Conservation (phyloP, 2,113 vertebrate genomes). For the Oceanodroma tethys region DNA sequence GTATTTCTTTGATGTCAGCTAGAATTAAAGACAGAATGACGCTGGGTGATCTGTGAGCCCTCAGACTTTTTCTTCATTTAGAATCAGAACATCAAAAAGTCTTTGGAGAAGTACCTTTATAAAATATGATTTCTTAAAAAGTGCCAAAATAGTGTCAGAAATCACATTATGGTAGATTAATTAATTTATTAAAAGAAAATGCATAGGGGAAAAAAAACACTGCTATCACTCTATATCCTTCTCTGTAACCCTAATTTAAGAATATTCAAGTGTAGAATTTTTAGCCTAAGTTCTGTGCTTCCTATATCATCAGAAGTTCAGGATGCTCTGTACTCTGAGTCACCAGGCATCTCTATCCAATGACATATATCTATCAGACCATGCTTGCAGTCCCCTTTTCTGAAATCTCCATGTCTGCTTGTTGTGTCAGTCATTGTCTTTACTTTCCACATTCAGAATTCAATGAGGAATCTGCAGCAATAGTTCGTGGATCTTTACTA, state of each 20-base stretch:
- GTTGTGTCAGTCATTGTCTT: neutral
- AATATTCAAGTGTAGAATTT: neutral
- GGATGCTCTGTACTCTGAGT: neutral
- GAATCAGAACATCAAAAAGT: neutral
- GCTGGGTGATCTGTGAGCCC: neutral
- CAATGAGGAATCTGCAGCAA: neutral
- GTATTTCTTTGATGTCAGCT: neutral
- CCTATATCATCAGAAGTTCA: neutral
- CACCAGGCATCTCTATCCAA: neutral
- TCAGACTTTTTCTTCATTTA: neutral
- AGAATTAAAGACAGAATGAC: neutral
- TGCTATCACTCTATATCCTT: rapidly evolving
- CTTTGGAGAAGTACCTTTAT: neutral
- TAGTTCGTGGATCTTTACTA: neutral
- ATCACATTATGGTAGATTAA: neutral
- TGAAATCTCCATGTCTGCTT: neutral
- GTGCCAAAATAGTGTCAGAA: neutral
- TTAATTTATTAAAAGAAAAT: neutral
- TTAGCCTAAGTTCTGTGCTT: neutral
- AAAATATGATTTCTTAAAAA: neutral
- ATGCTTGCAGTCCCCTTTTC: neutral
- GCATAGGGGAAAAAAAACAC: neutral
- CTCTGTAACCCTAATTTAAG: neutral
- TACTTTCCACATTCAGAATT: neutral
- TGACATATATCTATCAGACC: neutral